phyloP scores from a whole-genome alignment of 2,797 vertebrate species.

The Myioborus miniatus region DNA sequence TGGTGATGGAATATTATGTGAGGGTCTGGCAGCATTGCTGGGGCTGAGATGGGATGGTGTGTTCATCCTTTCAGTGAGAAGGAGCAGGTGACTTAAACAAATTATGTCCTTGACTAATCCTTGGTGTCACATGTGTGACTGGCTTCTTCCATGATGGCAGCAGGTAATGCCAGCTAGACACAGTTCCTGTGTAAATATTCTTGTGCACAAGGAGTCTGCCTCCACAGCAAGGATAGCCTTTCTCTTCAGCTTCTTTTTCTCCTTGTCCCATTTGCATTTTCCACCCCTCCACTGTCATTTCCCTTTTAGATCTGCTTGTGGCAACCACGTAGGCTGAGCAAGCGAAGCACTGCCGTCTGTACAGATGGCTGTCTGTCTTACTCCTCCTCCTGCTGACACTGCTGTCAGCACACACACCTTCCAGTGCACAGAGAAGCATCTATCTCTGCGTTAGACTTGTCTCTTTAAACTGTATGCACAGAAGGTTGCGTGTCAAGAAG shows the following conservation, averaged over 20 bases:
- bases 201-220: not conserved
- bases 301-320: not conserved
- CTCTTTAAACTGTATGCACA: not conserved
- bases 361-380: conserved; percentile 2
- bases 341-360: not conserved
- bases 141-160: not conserved
- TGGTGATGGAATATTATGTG: not conserved
- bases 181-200: not conserved
- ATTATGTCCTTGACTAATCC: not conserved
- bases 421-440: not conserved
- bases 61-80: not conserved
- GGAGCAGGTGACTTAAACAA: not conserved
- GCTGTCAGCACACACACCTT: not conserved
- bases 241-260: not conserved
- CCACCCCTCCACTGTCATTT: not conserved
- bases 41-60: not conserved
- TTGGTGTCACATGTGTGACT: accelerated
- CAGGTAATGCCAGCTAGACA: not conserved
- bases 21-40: not conserved
- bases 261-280: not conserved
- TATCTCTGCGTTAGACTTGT: not conserved
- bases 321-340: not conserved
- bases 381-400: not conserved
- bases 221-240: not conserved
- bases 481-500: not conserved